Conservation (phyloP, 2,113 vertebrate species). For the Petroica traversi region DNA sequence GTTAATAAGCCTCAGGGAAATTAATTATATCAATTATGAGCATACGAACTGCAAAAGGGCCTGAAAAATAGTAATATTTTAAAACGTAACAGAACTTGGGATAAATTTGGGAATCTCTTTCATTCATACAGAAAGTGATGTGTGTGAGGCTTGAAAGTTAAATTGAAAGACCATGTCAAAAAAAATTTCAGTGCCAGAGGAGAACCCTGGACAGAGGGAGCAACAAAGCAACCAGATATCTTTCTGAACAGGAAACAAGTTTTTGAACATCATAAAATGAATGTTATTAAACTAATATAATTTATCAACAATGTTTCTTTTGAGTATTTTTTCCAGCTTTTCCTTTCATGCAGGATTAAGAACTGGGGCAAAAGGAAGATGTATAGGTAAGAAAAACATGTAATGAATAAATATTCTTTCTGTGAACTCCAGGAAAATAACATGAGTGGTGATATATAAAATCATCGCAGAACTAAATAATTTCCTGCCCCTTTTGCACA, state of each 20-base stretch:
- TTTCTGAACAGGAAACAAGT: background rate
- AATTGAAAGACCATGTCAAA: background rate
- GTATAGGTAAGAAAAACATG: background rate
- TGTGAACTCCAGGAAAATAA: background rate
- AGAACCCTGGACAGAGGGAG: background rate
- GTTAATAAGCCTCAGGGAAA: background rate
- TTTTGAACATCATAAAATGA: background rate
- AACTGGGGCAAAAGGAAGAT: background rate
- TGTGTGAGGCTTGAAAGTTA: background rate
- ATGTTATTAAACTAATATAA: background rate
- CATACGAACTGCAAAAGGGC: background rate
- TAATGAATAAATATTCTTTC: background rate
- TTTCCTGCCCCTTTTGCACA: background rate
- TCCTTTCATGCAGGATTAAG: background rate
- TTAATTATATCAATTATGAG: background rate
- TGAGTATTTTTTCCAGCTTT: background rate
- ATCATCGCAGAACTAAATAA: background rate
- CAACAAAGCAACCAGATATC: background rate
- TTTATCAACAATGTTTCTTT: background rate
- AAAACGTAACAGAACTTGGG: background rate
- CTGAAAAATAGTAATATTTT: background rate
- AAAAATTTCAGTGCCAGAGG: background rate
- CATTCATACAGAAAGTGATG: background rate
- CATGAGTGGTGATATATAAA: background rate
- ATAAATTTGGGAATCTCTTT: background rate